Base-by-base conservation (phyloP, 2,888 invertebrate genomes). In the Microctonus brassicae region DNA sequence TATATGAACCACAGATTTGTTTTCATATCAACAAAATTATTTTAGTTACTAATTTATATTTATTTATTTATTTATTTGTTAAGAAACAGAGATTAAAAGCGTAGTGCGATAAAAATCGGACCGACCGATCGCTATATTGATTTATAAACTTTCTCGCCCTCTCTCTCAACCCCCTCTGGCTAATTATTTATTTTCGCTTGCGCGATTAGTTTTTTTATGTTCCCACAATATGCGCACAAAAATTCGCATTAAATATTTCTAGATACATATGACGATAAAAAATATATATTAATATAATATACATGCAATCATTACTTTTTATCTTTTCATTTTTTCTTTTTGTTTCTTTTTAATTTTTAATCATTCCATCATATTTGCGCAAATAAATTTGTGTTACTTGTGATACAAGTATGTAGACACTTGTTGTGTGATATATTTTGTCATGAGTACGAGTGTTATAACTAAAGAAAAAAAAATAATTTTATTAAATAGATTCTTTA, bases 101-200 rank as follows among this genome's bases (percentile, higher is more conserved):
- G 63, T n/a, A 65, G 67, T 71, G 71, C 67, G 62, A 71, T 53
- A 66, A 61, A 62, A 60, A 64, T 47, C 64, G 58, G 70, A 70
- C 70, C 70, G 64, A 70, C 70, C 64, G 58, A 70, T 68, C 68
- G 68, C 68, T 24, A 61, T n/a, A n/a, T 68, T 68, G 36, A 63
- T 69, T 20, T 61, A 60, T 68, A 60, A 47, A 61, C 1, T 17
- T 17, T 17, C 17, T 47, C 47, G 17, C 9, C 7, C 47, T 20
- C 7, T 47, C 17, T 9, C 17, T 47, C 17, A 6, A 6, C 17
- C 47, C 17, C n/a, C 17, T 5, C n/a, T n/a, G n/a, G n/a, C n/a
- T 47, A 47, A 47, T 47, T 47, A 17, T 7, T n/a, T 47, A 47
- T 47, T 47, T 47, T 47, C 17, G 47, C 47, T 47, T 47, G 17